Percentiles rank a stretch among this genome's conserved stretches.
These are phyloP conservation scores for Trichechus manatus DNA, from an alignment of 2,113 vertebrate genomes.

Conservation along the genomic window DNA sequence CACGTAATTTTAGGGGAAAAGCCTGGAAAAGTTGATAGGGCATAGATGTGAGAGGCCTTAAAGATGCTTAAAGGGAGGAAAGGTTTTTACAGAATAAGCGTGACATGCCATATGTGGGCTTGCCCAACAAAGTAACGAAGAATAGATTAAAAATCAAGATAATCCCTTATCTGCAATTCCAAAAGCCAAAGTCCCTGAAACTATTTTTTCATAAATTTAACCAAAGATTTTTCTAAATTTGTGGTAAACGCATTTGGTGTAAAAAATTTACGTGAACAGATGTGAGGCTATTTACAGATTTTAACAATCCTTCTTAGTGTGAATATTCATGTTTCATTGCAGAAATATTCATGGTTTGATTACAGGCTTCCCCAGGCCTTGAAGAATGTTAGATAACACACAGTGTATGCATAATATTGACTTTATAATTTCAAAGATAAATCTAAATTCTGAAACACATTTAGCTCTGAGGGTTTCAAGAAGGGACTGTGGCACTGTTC, in stretches of 20 bases:
- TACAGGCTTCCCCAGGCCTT: background rate
- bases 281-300: background rate
- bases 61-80: background rate
- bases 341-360: background rate
- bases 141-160: background rate
- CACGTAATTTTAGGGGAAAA: background rate
- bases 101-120: no score
- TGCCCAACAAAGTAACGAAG: background rate
- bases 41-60: background rate
- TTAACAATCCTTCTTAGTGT: background rate
- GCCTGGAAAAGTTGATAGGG: background rate
- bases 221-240: constrained; percentile 18
- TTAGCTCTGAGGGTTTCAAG: background rate
- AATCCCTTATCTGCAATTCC: background rate
- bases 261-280: background rate
- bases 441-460: background rate
- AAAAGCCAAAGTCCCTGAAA: constrained; percentile 18
- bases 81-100: background rate
- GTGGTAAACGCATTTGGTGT: background rate
- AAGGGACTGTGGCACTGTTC: background rate
- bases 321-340: background rate
- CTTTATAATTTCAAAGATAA: background rate
- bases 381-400: background rate
- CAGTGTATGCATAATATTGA: background rate
- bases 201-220: background rate